Conservation (phyloP, 1,140 invertebrate species). For the Eufriesea mexicana region DNA sequence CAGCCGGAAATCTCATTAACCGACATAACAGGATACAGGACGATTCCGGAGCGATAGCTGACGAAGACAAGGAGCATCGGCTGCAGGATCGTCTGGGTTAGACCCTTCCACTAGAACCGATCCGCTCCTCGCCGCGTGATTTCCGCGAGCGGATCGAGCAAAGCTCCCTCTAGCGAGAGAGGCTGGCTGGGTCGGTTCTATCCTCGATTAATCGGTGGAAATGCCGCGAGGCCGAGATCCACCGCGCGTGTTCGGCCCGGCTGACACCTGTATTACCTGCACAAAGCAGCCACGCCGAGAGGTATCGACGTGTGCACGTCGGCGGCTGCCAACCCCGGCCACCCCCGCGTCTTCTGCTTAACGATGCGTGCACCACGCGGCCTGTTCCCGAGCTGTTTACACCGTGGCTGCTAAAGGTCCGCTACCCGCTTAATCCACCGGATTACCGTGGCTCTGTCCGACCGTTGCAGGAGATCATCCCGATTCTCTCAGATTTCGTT, state of each 20-base stretch:
- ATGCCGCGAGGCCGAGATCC: slow-evolving; percentile 41
- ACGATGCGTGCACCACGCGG: neutral
- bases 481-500: neutral
- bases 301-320: slow-evolving; percentile 57
- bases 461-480: neutral
- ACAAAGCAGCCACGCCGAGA: slow-evolving; percentile 54
- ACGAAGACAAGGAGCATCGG: slow-evolving; percentile 19
- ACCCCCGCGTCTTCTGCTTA: slow-evolving; percentile 10
- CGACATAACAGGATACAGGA: slow-evolving; percentile 33
- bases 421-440: neutral
- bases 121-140: slow-evolving; percentile 28
- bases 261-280: slow-evolving; percentile 61
- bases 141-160: slow-evolving; percentile 42
- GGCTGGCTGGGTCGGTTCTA: neutral
- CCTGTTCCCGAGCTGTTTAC: neutral
- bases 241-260: slow-evolving; percentile 24
- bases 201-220: slow-evolving; percentile 60
- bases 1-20: slow-evolving; percentile 43
- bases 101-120: slow-evolving; percentile 31
- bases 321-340: slow-evolving; percentile 36
- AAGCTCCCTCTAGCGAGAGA: slow-evolving; percentile 15
- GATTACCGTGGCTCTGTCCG: slow-evolving; percentile 15
- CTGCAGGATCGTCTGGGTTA: neutral
- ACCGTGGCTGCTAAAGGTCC: neutral
- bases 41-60: slow-evolving; percentile 20